phyloP scores from a whole-genome alignment of 1,140 invertebrate genomes.

The Subanguina moxae region DNA sequence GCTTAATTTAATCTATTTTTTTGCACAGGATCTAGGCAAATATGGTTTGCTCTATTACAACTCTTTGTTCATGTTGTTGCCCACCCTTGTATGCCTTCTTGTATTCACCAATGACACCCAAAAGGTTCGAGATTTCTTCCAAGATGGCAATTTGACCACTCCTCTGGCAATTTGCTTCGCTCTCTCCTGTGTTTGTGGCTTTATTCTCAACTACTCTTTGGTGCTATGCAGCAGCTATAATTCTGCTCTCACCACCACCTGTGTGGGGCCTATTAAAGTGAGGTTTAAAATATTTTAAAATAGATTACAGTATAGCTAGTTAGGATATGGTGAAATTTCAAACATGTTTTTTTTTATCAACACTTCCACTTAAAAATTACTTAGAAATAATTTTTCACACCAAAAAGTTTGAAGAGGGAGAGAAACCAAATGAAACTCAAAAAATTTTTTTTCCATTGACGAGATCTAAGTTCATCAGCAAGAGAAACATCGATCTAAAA shows the following conservation, averaged over 20 bases:
- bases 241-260: conserved; percentile 94
- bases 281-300: neutral
- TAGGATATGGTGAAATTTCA: no score
- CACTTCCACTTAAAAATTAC: no score
- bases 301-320: neutral
- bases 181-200: conserved; percentile 91
- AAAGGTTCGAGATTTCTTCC: conserved; percentile 60
- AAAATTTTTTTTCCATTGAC: no score
- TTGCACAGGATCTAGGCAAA: conserved; percentile 76
- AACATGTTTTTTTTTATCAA: no score
- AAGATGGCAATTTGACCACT: conserved; percentile 61
- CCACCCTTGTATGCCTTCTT: conserved; percentile 71
- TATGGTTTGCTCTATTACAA: conserved; percentile 96
- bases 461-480: no score
- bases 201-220: conserved; percentile 87
- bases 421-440: no score
- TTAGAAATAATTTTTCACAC: no score
- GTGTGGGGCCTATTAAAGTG: conserved; percentile 88
- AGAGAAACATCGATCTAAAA: no score
- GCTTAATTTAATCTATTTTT: neutral
- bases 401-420: no score
- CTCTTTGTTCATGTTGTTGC: conserved; percentile 86
- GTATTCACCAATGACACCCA: conserved; percentile 73
- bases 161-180: conserved; percentile 79
- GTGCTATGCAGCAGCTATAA: conserved; percentile 91